These are phyloP conservation scores for Drosophila kokeensis DNA, from an alignment of 2,888 invertebrate species.

Conservation along the genomic window DNA sequence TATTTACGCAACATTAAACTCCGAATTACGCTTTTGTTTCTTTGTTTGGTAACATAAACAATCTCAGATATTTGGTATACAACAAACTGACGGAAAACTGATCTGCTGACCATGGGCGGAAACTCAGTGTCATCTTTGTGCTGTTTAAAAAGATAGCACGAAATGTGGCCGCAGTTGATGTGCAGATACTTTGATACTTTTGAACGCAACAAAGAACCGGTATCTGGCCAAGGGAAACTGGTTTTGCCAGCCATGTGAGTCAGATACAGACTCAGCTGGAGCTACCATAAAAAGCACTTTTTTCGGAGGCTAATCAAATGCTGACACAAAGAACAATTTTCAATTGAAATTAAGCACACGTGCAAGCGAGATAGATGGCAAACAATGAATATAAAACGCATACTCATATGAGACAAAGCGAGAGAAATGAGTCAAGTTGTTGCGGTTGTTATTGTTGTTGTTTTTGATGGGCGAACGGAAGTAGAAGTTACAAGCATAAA, in stretches of 20 bases:
- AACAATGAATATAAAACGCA: constrained; percentile 26
- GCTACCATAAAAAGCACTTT: constrained; percentile 14
- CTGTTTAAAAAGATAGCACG: constrained; percentile 22
- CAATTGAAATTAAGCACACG: constrained; percentile 58
- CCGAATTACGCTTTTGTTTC: background rate
- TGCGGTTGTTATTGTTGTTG: constrained; percentile 38
- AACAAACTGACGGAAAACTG: constrained; percentile 18
- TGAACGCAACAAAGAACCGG: constrained; percentile 41
- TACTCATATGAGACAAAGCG: constrained; percentile 11
- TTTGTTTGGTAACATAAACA: background rate
- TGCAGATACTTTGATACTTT: constrained; percentile 25
- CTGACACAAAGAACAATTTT: constrained; percentile 65
- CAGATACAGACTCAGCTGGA: constrained; percentile 41
- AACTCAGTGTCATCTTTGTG: constrained; percentile 12
- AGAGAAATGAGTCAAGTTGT: constrained; percentile 48
- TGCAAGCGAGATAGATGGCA: constrained; percentile 42
- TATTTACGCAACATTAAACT: background rate
- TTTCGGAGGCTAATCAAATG: constrained; percentile 61
- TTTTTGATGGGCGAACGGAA: constrained; percentile 24
- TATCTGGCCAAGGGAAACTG: constrained; percentile 57
- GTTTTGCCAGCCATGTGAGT: constrained; percentile 65
- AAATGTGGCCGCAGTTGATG: constrained; percentile 42
- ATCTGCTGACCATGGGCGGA: constrained; percentile 15
- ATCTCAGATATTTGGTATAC: too few relatives aligned
- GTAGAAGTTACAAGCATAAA: constrained; percentile 14